These are phyloP conservation scores for Mola mola DNA, from an alignment of 2,113 vertebrate genomes.

Conservation along the genomic window DNA sequence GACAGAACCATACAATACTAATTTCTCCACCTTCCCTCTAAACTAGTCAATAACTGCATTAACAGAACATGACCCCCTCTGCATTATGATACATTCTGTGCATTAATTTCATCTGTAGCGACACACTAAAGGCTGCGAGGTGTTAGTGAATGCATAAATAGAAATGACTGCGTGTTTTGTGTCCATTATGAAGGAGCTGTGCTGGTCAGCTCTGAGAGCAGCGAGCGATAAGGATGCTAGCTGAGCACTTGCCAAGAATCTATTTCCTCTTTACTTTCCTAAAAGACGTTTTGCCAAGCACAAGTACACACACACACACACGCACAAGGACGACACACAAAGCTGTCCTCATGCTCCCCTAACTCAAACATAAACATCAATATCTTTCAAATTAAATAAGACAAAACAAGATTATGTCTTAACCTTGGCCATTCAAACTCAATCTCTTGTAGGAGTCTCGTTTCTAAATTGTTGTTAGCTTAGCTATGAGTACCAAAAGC, in stretches of 20 bases:
- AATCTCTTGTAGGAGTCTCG: slow-evolving; percentile 16
- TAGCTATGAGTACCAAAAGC: slow-evolving; percentile 4
- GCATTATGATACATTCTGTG: slow-evolving; percentile 11
- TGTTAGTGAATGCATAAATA: slow-evolving; percentile 50
- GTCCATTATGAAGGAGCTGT: slow-evolving; percentile 61
- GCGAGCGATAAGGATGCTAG: slow-evolving; percentile 57
- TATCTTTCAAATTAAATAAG: slow-evolving; percentile 46
- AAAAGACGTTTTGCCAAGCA: slow-evolving; percentile 51
- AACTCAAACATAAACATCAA: slow-evolving; percentile 44
- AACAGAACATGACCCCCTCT: slow-evolving; percentile 3
- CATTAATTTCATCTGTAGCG: slow-evolving; percentile 33
- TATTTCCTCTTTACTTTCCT: slow-evolving; percentile 61
- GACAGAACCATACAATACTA: not conserved
- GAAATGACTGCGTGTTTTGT: slow-evolving; percentile 44
- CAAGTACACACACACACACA: slow-evolving; percentile 19
- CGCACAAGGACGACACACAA: slow-evolving; percentile 12
- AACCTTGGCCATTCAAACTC: slow-evolving; percentile 21
- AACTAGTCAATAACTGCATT: not conserved
- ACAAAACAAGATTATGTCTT: slow-evolving; percentile 50
- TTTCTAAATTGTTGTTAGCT: slow-evolving; percentile 23
- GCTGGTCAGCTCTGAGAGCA: slow-evolving; percentile 59
- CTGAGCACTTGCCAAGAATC: slow-evolving; percentile 61
- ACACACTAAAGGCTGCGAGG: slow-evolving; percentile 24
- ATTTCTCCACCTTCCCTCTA: not conserved
- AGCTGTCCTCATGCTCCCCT: slow-evolving; percentile 55